Percentiles rank a stretch among this genome's conserved stretches.
These are phyloP conservation scores for Terrapene triunguis DNA, from an alignment of 2,113 vertebrate species.

Conservation along the genomic window DNA sequence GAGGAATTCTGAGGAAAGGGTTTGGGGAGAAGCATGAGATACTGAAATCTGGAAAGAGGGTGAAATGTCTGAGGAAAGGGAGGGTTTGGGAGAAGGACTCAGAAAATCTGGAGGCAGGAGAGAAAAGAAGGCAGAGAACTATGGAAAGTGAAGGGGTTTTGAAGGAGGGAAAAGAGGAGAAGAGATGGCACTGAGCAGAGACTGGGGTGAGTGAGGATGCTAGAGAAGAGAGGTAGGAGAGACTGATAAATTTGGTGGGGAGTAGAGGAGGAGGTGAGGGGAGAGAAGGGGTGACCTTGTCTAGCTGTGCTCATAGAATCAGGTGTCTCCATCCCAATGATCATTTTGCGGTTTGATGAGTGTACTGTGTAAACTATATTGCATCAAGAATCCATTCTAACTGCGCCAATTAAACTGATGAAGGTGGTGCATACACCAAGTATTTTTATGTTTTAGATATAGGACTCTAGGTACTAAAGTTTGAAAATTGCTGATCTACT, in stretches of 20 bases:
- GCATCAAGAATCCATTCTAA: neutral
- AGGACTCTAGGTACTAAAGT: neutral
- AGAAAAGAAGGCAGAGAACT: too few species aligned
- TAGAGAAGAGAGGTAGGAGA: neutral
- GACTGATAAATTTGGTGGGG: neutral
- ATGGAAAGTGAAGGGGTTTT: too few species aligned
- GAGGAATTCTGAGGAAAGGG: neutral
- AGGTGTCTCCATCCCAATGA: neutral
- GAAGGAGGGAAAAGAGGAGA: too few species aligned
- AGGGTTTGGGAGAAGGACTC: neutral
- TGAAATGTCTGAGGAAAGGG: neutral
- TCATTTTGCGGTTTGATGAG: neutral
- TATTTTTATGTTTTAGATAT: neutral
- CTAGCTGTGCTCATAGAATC: neutral
- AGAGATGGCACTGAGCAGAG: too few species aligned
- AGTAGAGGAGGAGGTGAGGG: neutral
- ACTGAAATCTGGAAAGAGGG: neutral
- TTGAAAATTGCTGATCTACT: slow-evolving; percentile 60
- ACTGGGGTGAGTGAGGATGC: too few species aligned
- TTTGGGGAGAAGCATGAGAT: neutral
- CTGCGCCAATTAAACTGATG: neutral
- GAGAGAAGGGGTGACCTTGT: neutral
- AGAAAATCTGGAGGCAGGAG: neutral
- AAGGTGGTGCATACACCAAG: accelerated
- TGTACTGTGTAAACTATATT: neutral